Evolutionary conservation across 1,140 invertebrate species (phyloP).

Genomic region (Trinorchestia longiramus): DNA sequence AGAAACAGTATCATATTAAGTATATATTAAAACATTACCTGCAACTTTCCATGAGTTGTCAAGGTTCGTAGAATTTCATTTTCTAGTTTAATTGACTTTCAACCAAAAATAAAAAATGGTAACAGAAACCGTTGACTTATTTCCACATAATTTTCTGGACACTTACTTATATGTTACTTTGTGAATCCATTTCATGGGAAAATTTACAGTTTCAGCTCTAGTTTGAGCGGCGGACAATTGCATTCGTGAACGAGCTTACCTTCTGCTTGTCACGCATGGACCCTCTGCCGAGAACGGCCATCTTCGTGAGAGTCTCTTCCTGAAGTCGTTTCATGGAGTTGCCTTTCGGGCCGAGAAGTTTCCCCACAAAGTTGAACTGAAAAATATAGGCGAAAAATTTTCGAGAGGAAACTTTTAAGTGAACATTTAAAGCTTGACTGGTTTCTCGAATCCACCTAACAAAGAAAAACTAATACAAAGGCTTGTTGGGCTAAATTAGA

Average conservation of each 20-base stretch:
- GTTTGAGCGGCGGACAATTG: not conserved
- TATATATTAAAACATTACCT: too few relatives aligned
- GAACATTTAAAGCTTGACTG: constrained; percentile 20
- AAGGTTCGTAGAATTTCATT: too few relatives aligned
- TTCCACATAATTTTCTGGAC: not conserved
- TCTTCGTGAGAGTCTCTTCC: constrained; percentile 94
- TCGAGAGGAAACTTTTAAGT: not conserved
- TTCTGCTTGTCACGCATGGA: constrained; percentile 95
- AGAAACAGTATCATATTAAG: too few relatives aligned
- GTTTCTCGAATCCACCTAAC: constrained; percentile 1
- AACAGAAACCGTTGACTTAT: not conserved
- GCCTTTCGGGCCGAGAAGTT: constrained; percentile 92
- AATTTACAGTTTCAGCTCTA: not conserved
- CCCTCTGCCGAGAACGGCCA: constrained; percentile 92
- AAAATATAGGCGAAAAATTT: constrained; percentile 47
- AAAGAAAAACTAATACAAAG: not conserved
- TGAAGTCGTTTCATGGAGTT: constrained; percentile 92
- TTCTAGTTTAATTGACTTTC: too few relatives aligned
- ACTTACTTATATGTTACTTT: not conserved
- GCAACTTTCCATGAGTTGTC: too few relatives aligned
- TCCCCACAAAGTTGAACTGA: constrained; percentile 95
- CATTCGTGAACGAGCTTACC: constrained; percentile 72
- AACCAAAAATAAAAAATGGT: not conserved
- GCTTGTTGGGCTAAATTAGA: not conserved
- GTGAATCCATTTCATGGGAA: not conserved